Conservation (phyloP, 30 jellyfish, hydroid and myxozoan genomes). For the Chrysaora quinquecirrha region DNA sequence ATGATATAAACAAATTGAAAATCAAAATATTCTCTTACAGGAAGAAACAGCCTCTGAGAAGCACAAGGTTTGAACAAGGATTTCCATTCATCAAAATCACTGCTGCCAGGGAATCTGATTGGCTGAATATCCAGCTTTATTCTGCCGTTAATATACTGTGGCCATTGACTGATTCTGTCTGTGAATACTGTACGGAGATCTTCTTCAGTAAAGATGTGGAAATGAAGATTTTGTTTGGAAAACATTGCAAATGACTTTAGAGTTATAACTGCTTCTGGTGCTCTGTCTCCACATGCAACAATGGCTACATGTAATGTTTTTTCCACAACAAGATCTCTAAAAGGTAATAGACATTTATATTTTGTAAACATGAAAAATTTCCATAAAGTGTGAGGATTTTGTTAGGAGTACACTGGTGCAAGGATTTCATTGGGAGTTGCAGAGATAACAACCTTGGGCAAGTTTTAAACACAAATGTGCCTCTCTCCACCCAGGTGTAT, state of each 20-base stretch:
- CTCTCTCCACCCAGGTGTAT: too few species aligned
- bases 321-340: neutral
- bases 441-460: too few species aligned
- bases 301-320: conserved; percentile 69
- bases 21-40: conserved; percentile 26
- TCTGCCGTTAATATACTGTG: conserved; percentile 58
- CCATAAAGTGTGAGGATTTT: neutral
- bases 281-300: conserved; percentile 91
- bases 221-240: conserved; percentile 46
- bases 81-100: conserved; percentile 63
- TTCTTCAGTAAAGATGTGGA: conserved; percentile 85
- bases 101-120: conserved; percentile 68
- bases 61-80: conserved; percentile 89
- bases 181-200: conserved; percentile 43
- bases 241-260: conserved; percentile 74
- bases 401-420: neutral
- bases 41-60: conserved; percentile 79
- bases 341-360: too few species aligned
- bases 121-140: conserved; percentile 46
- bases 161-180: conserved; percentile 71
- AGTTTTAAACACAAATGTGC: too few species aligned
- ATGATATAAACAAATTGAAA: too few species aligned
- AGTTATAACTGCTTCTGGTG: conserved; percentile 75
- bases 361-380: too few species aligned
- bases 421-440: neutral